Evolutionary conservation across 53 echinoderm and acorn worm species (phyloP), one percentile per base, ranked within the genome.

Genomic region (Mesocentrotus franciscanus): DNA sequence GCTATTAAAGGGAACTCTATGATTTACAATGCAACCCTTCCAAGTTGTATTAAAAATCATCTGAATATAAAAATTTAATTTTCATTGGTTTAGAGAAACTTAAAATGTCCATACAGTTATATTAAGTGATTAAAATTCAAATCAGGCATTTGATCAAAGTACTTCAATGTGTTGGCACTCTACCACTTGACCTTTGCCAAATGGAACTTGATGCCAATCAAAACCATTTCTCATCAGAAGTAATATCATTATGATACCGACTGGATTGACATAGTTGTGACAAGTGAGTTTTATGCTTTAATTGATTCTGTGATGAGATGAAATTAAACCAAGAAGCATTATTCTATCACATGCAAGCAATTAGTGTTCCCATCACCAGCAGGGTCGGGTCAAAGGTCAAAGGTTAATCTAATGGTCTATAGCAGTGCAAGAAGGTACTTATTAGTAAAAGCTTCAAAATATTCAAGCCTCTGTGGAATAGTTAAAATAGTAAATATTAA

Each of bases 321-420:
- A 42, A 5, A 35, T 39, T 17, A 81, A 39, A 81, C 81, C 81
- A 81, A 81, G 81, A 42, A 3, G 33, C 76, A 76, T 76, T 32
- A 76, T 27, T 76, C 18, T 20, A 81, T 17, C 81, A 81, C 81
- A 81, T 81, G 81, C 81, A 81, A 78, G 81, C 22, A 39, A 39
- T 35, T 39, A 35, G 39, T 81, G 39, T 39, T 81, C 92, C 92
- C 39, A 92, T 92, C 62, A 92, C 92, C 92, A 22, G 61, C 35
- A 35, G 20, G 6, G 17, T 68, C 24, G 34, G 71, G 92, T 66
- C 92, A 92, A 36, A 92, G 92, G 92, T 70, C 92, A 92, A 66
- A 92, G 92, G 66, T 66, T 61, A 92, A 57, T 8, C 16, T 39
- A 32, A 39, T 59, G 62, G 27, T 56, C 14, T 18, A 49, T 56